Percentiles rank a stretch among this genome's conserved stretches.
These are phyloP conservation scores for Antheraea pernyi DNA, from an alignment of 1,140 invertebrate species.

Conservation along the genomic window DNA sequence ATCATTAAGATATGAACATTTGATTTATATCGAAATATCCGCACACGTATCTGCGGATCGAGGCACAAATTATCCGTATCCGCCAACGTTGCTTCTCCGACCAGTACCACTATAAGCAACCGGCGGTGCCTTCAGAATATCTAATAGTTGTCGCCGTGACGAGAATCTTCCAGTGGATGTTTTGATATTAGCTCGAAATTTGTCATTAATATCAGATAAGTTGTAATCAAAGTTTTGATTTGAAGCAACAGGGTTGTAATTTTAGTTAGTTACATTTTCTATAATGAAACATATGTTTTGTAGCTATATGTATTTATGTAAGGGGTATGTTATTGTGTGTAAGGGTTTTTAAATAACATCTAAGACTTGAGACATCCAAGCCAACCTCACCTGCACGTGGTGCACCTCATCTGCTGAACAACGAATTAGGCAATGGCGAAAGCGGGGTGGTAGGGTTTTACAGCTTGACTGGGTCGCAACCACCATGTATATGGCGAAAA, in stretches of 20 bases:
- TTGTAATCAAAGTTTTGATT: background rate
- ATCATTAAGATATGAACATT: background rate
- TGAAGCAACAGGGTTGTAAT: background rate
- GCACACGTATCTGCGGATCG: background rate
- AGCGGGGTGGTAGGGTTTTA: no score
- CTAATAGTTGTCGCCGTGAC: background rate
- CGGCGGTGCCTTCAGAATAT: background rate
- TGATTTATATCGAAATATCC: background rate
- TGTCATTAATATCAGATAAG: background rate
- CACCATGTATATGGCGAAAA: no score
- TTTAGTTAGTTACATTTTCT: no score
- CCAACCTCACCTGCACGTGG: no score
- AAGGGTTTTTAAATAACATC: no score
- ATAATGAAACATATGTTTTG: no score
- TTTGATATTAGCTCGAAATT: background rate
- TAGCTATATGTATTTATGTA: no score
- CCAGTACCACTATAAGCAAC: background rate
- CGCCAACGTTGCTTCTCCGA: background rate
- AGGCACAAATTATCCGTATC: conserved; percentile 1
- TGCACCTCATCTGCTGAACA: no score
- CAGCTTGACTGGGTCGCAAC: no score
- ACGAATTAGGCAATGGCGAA: no score
- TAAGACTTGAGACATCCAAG: no score
- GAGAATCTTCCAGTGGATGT: background rate
- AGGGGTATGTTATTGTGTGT: no score